Percentiles rank a stretch among this genome's conserved stretches.
phyloP scores from a whole-genome alignment of 2,113 vertebrate species.

The Pseudonaja textilis region DNA sequence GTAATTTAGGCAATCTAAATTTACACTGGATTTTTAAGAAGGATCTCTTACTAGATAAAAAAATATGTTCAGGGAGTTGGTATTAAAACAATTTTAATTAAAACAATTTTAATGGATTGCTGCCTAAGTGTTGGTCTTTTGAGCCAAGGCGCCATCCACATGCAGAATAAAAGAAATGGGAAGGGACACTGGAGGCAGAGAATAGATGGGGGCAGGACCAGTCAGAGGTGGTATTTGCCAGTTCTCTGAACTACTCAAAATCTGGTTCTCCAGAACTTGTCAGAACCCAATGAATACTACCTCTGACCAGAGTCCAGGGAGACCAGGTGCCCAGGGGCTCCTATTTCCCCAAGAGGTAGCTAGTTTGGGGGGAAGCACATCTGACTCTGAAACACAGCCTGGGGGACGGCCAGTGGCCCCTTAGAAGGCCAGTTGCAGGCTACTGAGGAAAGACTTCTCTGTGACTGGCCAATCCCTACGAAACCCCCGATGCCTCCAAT shows the following conservation, averaged over 20 bases:
- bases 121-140: not conserved
- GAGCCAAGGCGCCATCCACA: not conserved
- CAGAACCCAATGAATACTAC: too few species aligned
- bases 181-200: not conserved
- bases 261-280: too few species aligned
- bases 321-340: not conserved
- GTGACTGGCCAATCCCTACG: not conserved
- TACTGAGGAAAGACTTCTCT: not conserved
- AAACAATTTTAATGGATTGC: fast-evolving
- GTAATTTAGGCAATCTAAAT: not conserved
- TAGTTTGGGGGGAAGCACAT: not conserved
- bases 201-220: too few species aligned
- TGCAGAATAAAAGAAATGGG: not conserved
- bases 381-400: not conserved
- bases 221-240: too few species aligned
- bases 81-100: too few species aligned
- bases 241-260: too few species aligned
- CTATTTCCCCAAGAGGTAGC: not conserved
- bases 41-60: not conserved
- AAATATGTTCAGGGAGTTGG: not conserved
- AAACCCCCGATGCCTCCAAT: not conserved
- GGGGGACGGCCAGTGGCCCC: not conserved
- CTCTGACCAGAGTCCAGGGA: not conserved
- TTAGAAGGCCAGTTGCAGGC: not conserved
- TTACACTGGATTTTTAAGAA: not conserved